Base-by-base conservation (phyloP, 2,888 invertebrate species). In the Microdon myrmicae region DNA sequence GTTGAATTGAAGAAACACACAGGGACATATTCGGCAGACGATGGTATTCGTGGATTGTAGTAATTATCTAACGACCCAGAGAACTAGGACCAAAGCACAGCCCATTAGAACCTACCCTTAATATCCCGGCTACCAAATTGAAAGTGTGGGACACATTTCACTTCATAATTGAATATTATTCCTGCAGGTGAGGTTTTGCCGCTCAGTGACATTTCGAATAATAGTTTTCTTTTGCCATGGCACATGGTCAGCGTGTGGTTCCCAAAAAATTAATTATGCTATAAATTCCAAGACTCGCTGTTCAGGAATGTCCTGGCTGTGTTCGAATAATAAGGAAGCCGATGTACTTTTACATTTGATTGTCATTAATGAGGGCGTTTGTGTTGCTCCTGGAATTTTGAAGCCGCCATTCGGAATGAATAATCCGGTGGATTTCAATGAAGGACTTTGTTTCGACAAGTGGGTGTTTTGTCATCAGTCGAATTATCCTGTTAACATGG, bases 31-130 rank as follows among this genome's bases (percentile, higher is more conserved):
- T 55, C 23, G 37, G 12, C 31, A 41, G 32, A 14, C 25, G 9
- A 19, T n/a, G 22, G 31, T 41, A 45, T 61, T 61, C 64, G 64
- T 64, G 64, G 51, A 58, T 43, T 37, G 26, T 25, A 47, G 64
- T 51, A 64, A 64, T 64, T 64, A 58, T 58, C 25, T 26, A 45
- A 29, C 39, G 29, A n/a, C n/a, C n/a, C n/a, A 45, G 26, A 23
- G 9, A 19, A 23, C 20, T 29, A 31, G 14, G 29, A 12, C 31
- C 35, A 31, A 60, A 48, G 43, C 13, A 31, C 41, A 38, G 64
- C 64, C n/a, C 47, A 64, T 64, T 64, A 64, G 64, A 58, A 64
- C 45, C 64, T 64, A 58, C 64, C 51, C 64, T 64, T 64, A 64
- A 64, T 64, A 51, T 58, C 58, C 51, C 12, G 26, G 38, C n/a